Conservation (phyloP, 2,113 vertebrate species). For the Semnornis frantzii region DNA sequence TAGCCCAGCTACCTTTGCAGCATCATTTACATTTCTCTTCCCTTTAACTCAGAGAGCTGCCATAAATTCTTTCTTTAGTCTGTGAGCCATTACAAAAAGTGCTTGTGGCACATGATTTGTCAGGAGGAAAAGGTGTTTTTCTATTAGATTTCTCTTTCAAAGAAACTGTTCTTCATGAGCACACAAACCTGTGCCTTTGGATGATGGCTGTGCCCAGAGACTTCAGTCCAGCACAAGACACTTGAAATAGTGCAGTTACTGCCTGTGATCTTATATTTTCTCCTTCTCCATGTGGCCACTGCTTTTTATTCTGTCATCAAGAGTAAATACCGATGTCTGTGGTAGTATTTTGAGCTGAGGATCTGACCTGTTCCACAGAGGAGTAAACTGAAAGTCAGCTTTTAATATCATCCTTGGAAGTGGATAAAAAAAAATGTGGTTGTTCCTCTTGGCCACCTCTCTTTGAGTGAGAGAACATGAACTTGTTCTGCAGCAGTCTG, state of each 20-base stretch:
- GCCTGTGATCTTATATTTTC: not conserved
- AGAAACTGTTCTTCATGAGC: not conserved
- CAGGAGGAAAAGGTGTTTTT: slow-evolving; percentile 2
- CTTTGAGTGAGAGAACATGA: not conserved
- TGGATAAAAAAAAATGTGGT: not conserved
- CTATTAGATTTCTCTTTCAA: slow-evolving; percentile 52
- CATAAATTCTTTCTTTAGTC: slow-evolving; percentile 59
- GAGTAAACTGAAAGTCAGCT: not conserved
- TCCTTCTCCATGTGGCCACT: not conserved
- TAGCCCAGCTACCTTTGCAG: slow-evolving; percentile 72
- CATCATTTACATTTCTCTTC: slow-evolving; percentile 47
- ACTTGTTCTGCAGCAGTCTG: not conserved
- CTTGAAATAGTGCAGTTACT: not conserved
- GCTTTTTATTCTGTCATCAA: not conserved
- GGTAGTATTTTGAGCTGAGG: not conserved
- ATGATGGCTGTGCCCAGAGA: not conserved
- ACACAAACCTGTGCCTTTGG: not conserved
- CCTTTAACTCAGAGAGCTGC: slow-evolving; percentile 56
- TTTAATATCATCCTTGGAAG: not conserved
- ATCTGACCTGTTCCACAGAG: not conserved
- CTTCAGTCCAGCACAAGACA: not conserved
- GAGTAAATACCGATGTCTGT: not conserved
- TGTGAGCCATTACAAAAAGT: slow-evolving; percentile 39
- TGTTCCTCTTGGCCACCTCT: not conserved
- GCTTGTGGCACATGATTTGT: slow-evolving; percentile 7